Evolutionary conservation across 2,888 invertebrate species (phyloP), one percentile per base, ranked within the genome.

Genomic region (Perizoma flavofasciatum): DNA sequence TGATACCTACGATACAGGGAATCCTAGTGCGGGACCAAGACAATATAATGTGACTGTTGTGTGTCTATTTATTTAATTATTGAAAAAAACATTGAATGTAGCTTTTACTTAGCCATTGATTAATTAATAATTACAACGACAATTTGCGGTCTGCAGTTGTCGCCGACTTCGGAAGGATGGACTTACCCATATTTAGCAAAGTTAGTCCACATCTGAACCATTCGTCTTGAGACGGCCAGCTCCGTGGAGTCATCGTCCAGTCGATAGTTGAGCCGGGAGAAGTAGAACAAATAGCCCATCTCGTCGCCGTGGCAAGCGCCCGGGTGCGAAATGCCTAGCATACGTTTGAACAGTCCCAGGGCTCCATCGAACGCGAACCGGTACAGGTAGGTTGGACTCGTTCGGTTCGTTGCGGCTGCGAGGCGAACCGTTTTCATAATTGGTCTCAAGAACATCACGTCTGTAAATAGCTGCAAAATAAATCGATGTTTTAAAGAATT

Each of bases 221-320:
- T 94, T 40, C 93, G 88, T 62, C 88, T 89, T 46, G 94, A 94
- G 0, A 94, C 94, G 41, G 88, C 88, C 5, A 93, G 85, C 70
- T 94, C 94, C 9, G 93, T 85, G 0, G 94, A 94, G 54, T 89
- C 90, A 10, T 94, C 93, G 67, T 94, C 94, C 32, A 94, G 77
- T 66, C 93, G 89, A 66, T 94, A 90, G 79, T 94, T 94, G 9
- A 94, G 86, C 68, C 94, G 91, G 2, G 94, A 94, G 82, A 94
- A 94, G 77, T 94, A 94, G 73, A 94, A 94, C 32, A 94, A 82
- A 67, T 94, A 94, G 7, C 94, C 94, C 91, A 94, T 90, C 77
- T 94, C 94, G 69, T 94, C 94, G 0, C 94, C 94, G 68, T 94
- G 94, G 67, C 94, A 94, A 5, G 92, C 94, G 1, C 94, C 94